phyloP scores from a whole-genome alignment of 53 echinoderm and acorn worm genomes.

The Zoroaster sp. region DNA sequence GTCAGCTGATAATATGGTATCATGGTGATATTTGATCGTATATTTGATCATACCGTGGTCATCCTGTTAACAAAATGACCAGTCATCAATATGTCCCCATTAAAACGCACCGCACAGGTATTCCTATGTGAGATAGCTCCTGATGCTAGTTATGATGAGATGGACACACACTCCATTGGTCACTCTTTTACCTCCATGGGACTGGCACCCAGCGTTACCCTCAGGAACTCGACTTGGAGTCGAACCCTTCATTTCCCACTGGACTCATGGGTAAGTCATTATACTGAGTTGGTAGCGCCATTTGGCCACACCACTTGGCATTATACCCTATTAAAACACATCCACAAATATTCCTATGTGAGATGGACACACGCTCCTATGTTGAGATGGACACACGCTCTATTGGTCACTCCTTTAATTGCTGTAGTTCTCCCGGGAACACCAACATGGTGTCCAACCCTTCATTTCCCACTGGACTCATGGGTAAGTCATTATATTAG shows the following conservation, averaged over 20 bases:
- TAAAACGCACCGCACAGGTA: neutral
- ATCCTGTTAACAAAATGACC: no score
- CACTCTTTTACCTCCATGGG: conserved; percentile 68
- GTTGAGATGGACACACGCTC: neutral
- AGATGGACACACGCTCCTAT: conserved; percentile 12
- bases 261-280: conserved; percentile 66
- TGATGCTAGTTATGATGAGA: neutral
- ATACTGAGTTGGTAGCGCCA: no score
- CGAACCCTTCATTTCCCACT: conserved; percentile 57
- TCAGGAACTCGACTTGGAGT: conserved; percentile 71
- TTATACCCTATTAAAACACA: neutral
- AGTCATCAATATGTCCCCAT: neutral
- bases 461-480: conserved; percentile 48
- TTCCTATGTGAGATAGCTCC: conserved; percentile 52
- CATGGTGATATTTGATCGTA: no score
- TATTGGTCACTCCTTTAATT: conserved; percentile 66
- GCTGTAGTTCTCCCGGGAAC: conserved; percentile 60
- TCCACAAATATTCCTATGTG: conserved; percentile 49
- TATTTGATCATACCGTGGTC: no score
- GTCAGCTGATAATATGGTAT: no score
- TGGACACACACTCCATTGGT: conserved; percentile 36
- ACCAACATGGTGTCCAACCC: conserved; percentile 69
- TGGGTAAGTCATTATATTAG: conserved; percentile 68
- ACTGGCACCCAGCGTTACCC: conserved; percentile 62
- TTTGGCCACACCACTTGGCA: no score